phyloP scores from a whole-genome alignment of 37 sponge, comb jelly and placozoan genomes.

The Geodia barretti region DNA sequence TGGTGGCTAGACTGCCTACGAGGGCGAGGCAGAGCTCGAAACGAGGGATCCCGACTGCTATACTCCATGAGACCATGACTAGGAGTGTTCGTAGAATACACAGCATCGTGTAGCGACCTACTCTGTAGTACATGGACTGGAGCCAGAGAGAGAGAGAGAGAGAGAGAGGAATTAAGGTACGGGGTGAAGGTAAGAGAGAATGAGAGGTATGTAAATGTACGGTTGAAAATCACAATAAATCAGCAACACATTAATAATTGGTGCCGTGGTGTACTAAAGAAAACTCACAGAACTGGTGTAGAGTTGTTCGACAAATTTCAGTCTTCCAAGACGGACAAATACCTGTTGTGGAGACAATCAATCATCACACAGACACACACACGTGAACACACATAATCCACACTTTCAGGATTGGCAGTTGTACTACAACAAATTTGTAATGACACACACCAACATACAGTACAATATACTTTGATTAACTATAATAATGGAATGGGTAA shows the following conservation, averaged over 20 bases:
- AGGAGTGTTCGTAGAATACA: conserved; percentile 52
- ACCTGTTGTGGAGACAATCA: neutral
- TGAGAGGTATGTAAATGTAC: conserved; percentile 9
- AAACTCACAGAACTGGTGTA: neutral
- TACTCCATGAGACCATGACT: conserved; percentile 67
- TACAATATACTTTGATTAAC: no score
- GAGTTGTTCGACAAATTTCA: neutral
- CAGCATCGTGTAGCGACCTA: conserved; percentile 10
- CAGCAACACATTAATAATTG: neutral
- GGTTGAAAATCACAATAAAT: neutral
- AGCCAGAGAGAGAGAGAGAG: neutral
- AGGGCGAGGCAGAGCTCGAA: conserved; percentile 76
- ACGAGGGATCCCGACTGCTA: conserved; percentile 74
- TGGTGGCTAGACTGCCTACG: conserved; percentile 80
- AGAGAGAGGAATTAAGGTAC: no score
- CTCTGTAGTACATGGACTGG: neutral
- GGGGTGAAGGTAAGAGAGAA: no score
- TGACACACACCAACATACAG: no score
- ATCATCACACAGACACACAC: no score
- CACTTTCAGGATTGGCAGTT: no score
- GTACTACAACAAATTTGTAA: no score
- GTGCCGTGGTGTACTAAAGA: neutral
- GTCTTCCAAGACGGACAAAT: no score
- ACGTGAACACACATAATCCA: no score
- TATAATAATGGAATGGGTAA: no score